phyloP scores from a whole-genome alignment of 1,140 invertebrate genomes.

The Drosophila pachea region DNA sequence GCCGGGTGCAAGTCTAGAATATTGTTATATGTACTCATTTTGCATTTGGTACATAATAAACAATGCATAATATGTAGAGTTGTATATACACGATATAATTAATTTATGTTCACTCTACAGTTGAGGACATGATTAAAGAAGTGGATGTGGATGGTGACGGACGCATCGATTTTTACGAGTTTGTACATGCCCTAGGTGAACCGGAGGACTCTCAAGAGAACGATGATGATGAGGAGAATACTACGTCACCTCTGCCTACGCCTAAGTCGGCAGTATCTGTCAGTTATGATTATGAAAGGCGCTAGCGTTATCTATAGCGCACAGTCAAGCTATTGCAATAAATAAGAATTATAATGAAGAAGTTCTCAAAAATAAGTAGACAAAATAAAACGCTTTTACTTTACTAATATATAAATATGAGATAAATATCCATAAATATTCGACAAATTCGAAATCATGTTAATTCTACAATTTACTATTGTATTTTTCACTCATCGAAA shows the following conservation, averaged over 20 bases:
- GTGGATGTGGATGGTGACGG: slow-evolving; percentile 94
- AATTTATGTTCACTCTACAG: slow-evolving; percentile 80
- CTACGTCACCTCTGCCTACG: slow-evolving; percentile 76
- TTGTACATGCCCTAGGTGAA: slow-evolving; percentile 90
- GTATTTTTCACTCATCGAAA: neutral
- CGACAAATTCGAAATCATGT: slow-evolving; percentile 8
- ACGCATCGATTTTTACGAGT: slow-evolving; percentile 93
- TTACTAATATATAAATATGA: slow-evolving; percentile 13
- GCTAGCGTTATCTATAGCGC: neutral
- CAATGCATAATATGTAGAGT: neutral
- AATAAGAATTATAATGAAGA: slow-evolving; percentile 15
- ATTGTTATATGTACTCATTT: neutral
- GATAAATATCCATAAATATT: slow-evolving; percentile 9
- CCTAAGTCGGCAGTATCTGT: slow-evolving; percentile 69
- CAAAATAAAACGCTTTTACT: slow-evolving; percentile 28
- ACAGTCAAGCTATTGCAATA: slow-evolving; percentile 31
- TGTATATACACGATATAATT: no score
- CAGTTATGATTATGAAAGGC: slow-evolving; percentile 56
- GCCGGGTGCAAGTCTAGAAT: neutral
- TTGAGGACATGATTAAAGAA: slow-evolving; percentile 96
- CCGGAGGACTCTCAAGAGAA: slow-evolving; percentile 89
- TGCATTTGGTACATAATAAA: neutral
- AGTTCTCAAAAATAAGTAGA: slow-evolving; percentile 18
- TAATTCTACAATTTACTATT: slow-evolving; percentile 9
- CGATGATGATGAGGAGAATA: slow-evolving; percentile 86